Conservation (phyloP, 1,140 invertebrate genomes). For the Euwallacea similis region DNA sequence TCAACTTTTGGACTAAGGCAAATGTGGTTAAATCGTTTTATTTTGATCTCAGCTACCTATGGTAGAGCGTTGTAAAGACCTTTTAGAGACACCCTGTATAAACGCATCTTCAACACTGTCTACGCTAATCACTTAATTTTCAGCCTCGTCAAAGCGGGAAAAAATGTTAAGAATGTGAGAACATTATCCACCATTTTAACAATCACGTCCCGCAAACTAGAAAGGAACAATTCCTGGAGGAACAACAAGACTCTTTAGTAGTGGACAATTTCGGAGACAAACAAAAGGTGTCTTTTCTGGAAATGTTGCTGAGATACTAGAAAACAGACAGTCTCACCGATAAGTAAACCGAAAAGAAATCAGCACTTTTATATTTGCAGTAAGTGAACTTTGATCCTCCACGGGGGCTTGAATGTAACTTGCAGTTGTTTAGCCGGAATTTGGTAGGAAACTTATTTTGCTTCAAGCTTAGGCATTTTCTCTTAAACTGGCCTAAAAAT, state of each 20-base stretch:
- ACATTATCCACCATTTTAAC: not conserved
- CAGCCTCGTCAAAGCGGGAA: not conserved
- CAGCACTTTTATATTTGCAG: slow-evolving; percentile 84
- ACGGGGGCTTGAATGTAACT: too few relatives aligned
- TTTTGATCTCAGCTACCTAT: too few relatives aligned
- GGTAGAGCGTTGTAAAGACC: too few relatives aligned
- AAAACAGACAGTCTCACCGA: slow-evolving; percentile 57
- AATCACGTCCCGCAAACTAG: not conserved
- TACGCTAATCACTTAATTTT: not conserved
- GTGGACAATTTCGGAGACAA: slow-evolving; percentile 52
- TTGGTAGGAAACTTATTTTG: too few relatives aligned
- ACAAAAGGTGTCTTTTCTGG: slow-evolving; percentile 71
- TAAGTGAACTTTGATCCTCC: slow-evolving; percentile 43
- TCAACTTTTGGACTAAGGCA: too few relatives aligned
- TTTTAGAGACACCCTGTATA: not conserved
- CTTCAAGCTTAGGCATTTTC: too few relatives aligned
- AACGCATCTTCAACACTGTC: not conserved
- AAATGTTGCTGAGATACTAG: slow-evolving; percentile 64
- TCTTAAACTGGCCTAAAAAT: too few relatives aligned
- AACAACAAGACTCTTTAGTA: not conserved
- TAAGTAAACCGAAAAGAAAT: slow-evolving; percentile 77
- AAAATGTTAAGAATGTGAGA: not conserved
- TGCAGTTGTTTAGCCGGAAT: too few relatives aligned
- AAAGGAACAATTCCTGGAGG: not conserved
- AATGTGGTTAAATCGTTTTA: too few relatives aligned